Percentiles rank a stretch among this genome's conserved stretches.
phyloP scores from a whole-genome alignment of 2,888 invertebrate species.

The Sclerodermus sp. region DNA sequence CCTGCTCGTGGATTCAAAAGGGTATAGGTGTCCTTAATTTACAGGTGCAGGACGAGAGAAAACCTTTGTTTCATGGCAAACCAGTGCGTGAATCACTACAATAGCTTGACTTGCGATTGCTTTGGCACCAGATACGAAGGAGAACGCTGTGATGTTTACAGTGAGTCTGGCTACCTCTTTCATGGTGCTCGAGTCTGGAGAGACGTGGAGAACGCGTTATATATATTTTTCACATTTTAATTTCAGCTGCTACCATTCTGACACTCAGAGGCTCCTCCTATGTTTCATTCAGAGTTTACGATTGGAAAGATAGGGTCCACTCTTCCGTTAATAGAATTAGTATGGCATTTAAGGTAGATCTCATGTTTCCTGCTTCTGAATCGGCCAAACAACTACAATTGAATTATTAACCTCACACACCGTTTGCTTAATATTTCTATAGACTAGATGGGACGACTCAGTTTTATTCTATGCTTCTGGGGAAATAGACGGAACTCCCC shows the following conservation, averaged over 20 bases:
- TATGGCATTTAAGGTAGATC: conserved; percentile 78
- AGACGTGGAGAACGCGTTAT: neutral
- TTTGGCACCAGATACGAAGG: conserved; percentile 92
- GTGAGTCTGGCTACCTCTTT: conserved; percentile 62
- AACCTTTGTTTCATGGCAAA: conserved; percentile 88
- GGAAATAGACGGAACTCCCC: conserved; percentile 83
- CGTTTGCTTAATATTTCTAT: conserved; percentile 24
- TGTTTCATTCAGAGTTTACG: conserved; percentile 88
- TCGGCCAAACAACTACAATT: too few relatives aligned
- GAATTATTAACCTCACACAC: too few relatives aligned
- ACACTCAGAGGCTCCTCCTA: conserved; percentile 90
- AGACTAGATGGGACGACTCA: conserved; percentile 90
- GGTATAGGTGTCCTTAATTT: conserved; percentile 1
- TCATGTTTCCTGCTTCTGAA: neutral
- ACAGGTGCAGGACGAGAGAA: conserved; percentile 73
- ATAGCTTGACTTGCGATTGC: conserved; percentile 87
- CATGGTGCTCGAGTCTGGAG: neutral
- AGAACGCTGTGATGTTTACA: conserved; percentile 86
- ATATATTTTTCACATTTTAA: neutral
- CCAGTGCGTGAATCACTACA: conserved; percentile 89
- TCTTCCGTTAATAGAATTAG: conserved; percentile 85
- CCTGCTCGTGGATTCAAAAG: neutral
- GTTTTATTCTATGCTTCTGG: conserved; percentile 92
- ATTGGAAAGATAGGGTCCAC: conserved; percentile 89
- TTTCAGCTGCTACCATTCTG: conserved; percentile 80